These are phyloP conservation scores for Eudasyphora cyanicolor DNA, from an alignment of 2,888 invertebrate genomes.

Conservation along the genomic window DNA sequence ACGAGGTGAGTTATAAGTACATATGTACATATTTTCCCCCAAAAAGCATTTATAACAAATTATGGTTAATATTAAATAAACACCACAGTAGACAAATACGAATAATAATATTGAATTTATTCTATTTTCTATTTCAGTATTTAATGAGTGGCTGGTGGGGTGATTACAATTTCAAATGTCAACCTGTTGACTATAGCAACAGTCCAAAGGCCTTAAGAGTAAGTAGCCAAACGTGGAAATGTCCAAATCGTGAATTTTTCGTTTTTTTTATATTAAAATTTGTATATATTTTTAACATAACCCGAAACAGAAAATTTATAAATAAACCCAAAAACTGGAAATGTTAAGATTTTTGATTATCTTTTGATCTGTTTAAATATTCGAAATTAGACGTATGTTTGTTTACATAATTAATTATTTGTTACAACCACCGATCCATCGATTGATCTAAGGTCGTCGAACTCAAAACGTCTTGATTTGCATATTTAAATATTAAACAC, in stretches of 20 bases:
- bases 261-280: background rate
- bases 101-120: background rate
- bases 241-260: slow-evolving; percentile 21
- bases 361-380: background rate
- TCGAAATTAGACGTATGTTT: slow-evolving; percentile 6
- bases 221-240: slow-evolving; percentile 73
- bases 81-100: no score
- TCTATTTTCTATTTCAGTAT: slow-evolving; percentile 79
- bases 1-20: slow-evolving; percentile 87
- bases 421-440: no score
- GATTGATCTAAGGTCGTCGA: no score
- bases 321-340: no score
- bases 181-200: slow-evolving; percentile 92
- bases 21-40: no score
- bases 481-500: no score
- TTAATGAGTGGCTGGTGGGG: slow-evolving; percentile 88
- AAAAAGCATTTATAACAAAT: no score
- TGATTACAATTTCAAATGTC: slow-evolving; percentile 90
- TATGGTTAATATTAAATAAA: no score
- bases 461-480: no score
- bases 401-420: slow-evolving; percentile 47
- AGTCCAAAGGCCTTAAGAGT: slow-evolving; percentile 87
- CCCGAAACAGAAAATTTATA: no score
- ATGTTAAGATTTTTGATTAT: no score
- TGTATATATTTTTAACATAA: no score